Base-by-base conservation (phyloP, 1,140 invertebrate genomes). In the Schlechtendalia chinensis region DNA sequence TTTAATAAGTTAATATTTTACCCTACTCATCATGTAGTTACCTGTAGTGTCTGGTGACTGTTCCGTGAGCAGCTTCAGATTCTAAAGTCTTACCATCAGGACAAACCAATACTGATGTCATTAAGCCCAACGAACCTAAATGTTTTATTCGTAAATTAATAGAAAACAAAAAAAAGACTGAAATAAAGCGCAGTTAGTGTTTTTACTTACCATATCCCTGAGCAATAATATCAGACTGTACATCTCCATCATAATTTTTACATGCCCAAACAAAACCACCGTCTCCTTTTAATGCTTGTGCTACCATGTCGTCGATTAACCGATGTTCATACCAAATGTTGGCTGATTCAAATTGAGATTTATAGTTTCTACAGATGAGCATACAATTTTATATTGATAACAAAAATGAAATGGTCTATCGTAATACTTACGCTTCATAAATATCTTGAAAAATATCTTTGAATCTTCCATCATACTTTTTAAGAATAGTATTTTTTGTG, bases 291-390 rank as follows among this genome's bases (percentile, higher is more conserved):
- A 96, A 87, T 11, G 90, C 91, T 86, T 96, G 94, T 14, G 95
- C 95, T 29, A 96, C 94, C 93, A 95, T 96, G 84, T 96, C 95
- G 85, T 96, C 95, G 84, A 96, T 96, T 32, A 96, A 87, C n/a
- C 95, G 88, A 86, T 96, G 95, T 86, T 96, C 95, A 85, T 96
- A 96, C 92, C 93, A 95, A 82, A 96, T 95, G 69, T 91, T 91
- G 17, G 88, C 88, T 11, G 89, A 89, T 82, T 96, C 93, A 87
- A 91, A 96, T 79, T 93, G 84, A 59, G 87, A 85, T 86, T 93
- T 92, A 87, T 96, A 96, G 3, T 92, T 85, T 81, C 92, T 94
- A 84, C 53, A 85, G 84, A 83, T 81, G 83, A 61, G 81, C 67
- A 81, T 50, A 81, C 1, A 24, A 10, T 81, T 69, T 29, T 45